These are phyloP conservation scores for Caenorhabditis zanzibari DNA, from an alignment of 2,888 invertebrate genomes.

Conservation along the genomic window DNA sequence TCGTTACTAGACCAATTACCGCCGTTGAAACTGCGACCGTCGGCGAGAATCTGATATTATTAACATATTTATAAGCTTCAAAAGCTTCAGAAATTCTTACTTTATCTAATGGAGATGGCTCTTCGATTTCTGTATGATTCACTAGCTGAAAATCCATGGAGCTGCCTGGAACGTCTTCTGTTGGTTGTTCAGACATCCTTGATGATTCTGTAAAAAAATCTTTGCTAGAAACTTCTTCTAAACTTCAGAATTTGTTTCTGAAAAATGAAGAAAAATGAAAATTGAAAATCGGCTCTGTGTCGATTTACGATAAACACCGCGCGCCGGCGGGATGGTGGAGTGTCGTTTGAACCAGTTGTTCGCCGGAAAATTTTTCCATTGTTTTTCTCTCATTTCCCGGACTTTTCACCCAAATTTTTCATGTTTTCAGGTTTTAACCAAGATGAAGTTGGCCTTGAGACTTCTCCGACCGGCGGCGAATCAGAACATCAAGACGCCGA, in stretches of 20 bases:
- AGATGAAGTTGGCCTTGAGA: conserved; percentile 79
- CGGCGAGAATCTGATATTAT: conserved; percentile 49
- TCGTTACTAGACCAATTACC: conserved; percentile 66
- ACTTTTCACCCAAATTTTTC: background rate
- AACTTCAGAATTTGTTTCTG: background rate
- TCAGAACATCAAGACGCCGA: conserved; percentile 80
- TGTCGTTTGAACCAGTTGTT: conserved; percentile 55
- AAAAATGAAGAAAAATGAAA: background rate
- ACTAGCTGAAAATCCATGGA: conserved; percentile 17
- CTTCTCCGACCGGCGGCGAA: conserved; percentile 83
- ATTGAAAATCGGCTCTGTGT: background rate
- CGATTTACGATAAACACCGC: conserved; percentile 54
- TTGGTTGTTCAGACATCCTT: conserved; percentile 1
- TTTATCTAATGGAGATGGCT: conserved; percentile 44
- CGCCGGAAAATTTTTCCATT: conserved; percentile 17
- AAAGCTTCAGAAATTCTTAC: background rate
- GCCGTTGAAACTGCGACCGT: conserved; percentile 60
- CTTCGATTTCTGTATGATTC: conserved; percentile 9
- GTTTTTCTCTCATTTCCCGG: background rate
- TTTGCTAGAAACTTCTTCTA: background rate
- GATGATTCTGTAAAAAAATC: conserved; percentile 3
- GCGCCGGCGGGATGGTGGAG: conserved; percentile 45
- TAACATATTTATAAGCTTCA: background rate
- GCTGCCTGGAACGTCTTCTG: conserved; percentile 25
- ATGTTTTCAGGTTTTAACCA: conserved; percentile 45